Conservation (phyloP, 2,113 vertebrate genomes). For the Planiliza haematocheilus region DNA sequence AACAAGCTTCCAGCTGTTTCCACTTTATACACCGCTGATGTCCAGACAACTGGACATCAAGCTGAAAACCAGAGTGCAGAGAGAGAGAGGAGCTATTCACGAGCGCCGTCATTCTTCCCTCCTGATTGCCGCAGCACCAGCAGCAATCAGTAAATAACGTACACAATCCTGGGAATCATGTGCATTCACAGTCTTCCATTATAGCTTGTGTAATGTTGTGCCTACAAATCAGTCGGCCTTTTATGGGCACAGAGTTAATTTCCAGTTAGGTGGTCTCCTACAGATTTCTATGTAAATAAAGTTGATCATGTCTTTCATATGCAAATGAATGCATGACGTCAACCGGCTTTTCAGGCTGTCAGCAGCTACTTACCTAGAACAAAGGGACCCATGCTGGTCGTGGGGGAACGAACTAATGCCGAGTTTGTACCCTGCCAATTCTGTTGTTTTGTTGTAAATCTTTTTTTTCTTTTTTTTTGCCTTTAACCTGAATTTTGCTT, state of each 20-base stretch:
- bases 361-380: conserved; percentile 30
- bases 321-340: conserved; percentile 55
- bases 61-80: conserved; percentile 15
- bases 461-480: not conserved
- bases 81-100: conserved; percentile 10
- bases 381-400: conserved; percentile 11
- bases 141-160: conserved; percentile 21
- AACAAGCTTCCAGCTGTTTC: conserved; percentile 43
- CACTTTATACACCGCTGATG: conserved; percentile 29
- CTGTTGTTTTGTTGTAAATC: not conserved
- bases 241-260: conserved; percentile 21
- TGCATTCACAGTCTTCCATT: conserved; percentile 1
- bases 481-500: not conserved
- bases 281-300: conserved; percentile 50
- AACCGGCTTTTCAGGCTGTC: conserved; percentile 47
- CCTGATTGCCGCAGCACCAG: conserved; percentile 29
- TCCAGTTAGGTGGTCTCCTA: conserved; percentile 47
- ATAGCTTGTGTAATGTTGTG: conserved; percentile 20
- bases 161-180: conserved; percentile 3
- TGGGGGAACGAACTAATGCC: conserved; percentile 17
- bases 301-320: conserved; percentile 54
- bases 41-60: conserved; percentile 37
- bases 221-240: conserved; percentile 36
- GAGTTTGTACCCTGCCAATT: conserved; percentile 29
- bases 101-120: conserved; percentile 19